These are phyloP conservation scores for Orius laevigatus DNA, from an alignment of 1,140 invertebrate genomes.

Conservation along the genomic window DNA sequence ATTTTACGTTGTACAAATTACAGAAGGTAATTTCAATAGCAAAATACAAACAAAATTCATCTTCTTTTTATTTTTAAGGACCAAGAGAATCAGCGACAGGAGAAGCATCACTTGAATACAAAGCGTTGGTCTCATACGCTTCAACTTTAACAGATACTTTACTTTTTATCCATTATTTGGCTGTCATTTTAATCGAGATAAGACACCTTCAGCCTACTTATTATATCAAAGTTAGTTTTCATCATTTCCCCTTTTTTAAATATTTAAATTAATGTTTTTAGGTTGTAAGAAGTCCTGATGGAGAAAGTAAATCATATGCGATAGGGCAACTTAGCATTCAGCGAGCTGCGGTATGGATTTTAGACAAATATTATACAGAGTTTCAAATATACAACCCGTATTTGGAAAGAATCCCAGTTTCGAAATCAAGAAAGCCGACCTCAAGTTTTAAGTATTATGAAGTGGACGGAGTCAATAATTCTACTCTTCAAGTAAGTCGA, in stretches of 20 bases:
- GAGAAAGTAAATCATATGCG: slow-evolving; percentile 64
- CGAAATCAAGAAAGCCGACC: slow-evolving; percentile 60
- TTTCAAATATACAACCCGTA: slow-evolving; percentile 96
- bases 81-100: slow-evolving; percentile 55
- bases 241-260: slow-evolving; percentile 7
- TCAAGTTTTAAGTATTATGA: slow-evolving; percentile 92
- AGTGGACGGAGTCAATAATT: slow-evolving; percentile 68
- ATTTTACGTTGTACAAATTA: slow-evolving; percentile 79
- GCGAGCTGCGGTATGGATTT: slow-evolving; percentile 78
- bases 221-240: slow-evolving; percentile 55
- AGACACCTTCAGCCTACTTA: slow-evolving; percentile 77
- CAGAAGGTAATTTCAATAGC: slow-evolving; percentile 19
- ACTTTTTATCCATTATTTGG: slow-evolving; percentile 88
- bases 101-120: slow-evolving; percentile 62
- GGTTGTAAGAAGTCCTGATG: slow-evolving; percentile 86
- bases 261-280: slow-evolving; percentile 18
- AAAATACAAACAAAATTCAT: background rate
- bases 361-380: slow-evolving; percentile 91
- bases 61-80: slow-evolving; percentile 35
- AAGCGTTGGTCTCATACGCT: slow-evolving; percentile 75
- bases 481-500: slow-evolving; percentile 33
- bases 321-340: slow-evolving; percentile 90
- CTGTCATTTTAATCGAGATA: slow-evolving; percentile 81
- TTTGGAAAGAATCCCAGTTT: slow-evolving; percentile 73
- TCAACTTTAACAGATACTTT: slow-evolving; percentile 81